Percentiles rank a stretch among this genome's conserved stretches.
phyloP scores from a whole-genome alignment of 2,888 invertebrate species.

The Rhagonycha fulva region DNA sequence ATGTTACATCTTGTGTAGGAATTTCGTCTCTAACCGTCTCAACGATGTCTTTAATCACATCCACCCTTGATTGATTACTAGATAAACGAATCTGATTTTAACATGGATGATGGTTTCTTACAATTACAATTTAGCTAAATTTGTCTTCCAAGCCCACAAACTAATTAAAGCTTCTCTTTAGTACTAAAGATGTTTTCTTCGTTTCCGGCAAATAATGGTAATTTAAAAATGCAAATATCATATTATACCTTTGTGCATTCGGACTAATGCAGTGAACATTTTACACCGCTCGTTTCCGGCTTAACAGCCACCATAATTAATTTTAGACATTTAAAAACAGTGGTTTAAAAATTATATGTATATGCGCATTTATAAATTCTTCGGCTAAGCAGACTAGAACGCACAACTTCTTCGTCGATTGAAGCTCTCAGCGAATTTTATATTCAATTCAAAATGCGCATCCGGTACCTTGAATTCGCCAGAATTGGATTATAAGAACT shows the following conservation, averaged over 20 bases:
- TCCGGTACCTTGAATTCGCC: neutral
- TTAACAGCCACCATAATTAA: neutral
- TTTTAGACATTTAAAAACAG: neutral
- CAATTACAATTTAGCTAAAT: neutral
- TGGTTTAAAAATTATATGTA: neutral
- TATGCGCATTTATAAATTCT: neutral
- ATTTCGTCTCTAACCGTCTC: slow-evolving; percentile 38
- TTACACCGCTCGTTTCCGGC: neutral
- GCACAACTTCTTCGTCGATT: neutral
- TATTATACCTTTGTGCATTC: neutral
- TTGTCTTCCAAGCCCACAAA: neutral
- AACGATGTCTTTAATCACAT: slow-evolving; percentile 43
- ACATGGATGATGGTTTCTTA: slow-evolving; percentile 41
- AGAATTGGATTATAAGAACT: neutral
- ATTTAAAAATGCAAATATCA: slow-evolving; percentile 16
- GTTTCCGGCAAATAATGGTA: slow-evolving; percentile 26
- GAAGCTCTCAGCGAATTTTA: slow-evolving; percentile 1
- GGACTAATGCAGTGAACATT: neutral
- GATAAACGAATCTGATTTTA: slow-evolving; percentile 52
- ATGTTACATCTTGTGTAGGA: slow-evolving; percentile 33
- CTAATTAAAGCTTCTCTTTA: neutral
- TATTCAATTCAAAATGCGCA: slow-evolving; percentile 1
- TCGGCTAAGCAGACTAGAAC: neutral
- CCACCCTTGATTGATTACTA: slow-evolving; percentile 54
- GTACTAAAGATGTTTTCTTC: neutral